Percentiles rank a stretch among this genome's conserved stretches.
Evolutionary conservation across 2,888 invertebrate genomes (phyloP).

Genomic region (Plebejus melissa): DNA sequence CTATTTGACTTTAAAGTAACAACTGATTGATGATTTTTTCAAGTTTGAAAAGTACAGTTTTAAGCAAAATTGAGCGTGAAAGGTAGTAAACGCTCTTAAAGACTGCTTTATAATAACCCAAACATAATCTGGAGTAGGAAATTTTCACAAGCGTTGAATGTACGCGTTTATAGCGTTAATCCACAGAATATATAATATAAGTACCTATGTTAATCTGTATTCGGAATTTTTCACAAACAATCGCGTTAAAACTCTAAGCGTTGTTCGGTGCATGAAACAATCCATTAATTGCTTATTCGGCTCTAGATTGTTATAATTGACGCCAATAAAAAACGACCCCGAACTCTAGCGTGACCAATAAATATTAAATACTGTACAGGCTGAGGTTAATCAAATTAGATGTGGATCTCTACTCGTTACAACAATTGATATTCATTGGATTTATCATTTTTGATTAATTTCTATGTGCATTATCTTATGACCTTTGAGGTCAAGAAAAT

Average conservation of each 20-base stretch:
- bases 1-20: background rate
- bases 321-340: constrained; percentile 27
- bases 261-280: background rate
- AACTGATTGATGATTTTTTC: too few relatives aligned
- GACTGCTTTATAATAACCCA: background rate
- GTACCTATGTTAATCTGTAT: background rate
- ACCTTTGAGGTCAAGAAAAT: background rate
- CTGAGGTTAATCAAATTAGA: constrained; percentile 27
- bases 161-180: background rate
- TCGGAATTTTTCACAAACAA: background rate
- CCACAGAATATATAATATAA: too few relatives aligned
- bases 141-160: background rate
- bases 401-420: constrained; percentile 3
- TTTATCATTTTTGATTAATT: background rate
- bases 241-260: background rate
- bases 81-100: background rate
- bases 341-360: constrained; percentile 21
- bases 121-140: background rate
- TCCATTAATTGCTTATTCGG: constrained; percentile 16
- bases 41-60: too few relatives aligned
- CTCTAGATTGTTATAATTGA: constrained; percentile 29
- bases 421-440: background rate
- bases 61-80: too few relatives aligned
- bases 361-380: background rate
- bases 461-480: background rate